These are phyloP conservation scores for Drosophila littoralis DNA, from an alignment of 1,140 invertebrate genomes.

Conservation along the genomic window DNA sequence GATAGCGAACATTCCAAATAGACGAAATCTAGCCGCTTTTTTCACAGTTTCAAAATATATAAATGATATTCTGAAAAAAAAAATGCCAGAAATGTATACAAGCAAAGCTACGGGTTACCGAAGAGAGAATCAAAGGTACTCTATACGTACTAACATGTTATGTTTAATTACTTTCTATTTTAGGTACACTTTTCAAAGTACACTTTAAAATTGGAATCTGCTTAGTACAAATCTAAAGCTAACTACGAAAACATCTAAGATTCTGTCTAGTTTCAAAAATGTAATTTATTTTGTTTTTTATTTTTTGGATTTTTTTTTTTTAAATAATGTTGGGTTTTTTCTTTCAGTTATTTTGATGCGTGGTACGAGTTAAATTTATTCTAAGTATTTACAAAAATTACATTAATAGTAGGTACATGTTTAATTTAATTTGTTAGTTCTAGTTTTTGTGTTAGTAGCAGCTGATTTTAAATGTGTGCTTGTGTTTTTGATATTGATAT, in stretches of 20 bases:
- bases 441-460: constrained; percentile 55
- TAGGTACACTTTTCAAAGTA: not conserved
- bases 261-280: constrained; percentile 12
- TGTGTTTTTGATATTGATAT: constrained; percentile 30
- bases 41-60: not conserved
- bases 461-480: constrained; percentile 63
- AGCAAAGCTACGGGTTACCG: constrained; percentile 15
- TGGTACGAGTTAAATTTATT: constrained; percentile 40
- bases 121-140: not conserved
- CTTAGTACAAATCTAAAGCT: constrained; percentile 1
- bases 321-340: constrained; percentile 13
- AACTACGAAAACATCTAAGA: constrained; percentile 7
- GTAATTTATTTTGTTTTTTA: not conserved
- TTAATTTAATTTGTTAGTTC: constrained; percentile 54
- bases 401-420: constrained; percentile 42
- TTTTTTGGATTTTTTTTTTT: not conserved
- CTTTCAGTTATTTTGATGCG: constrained; percentile 20
- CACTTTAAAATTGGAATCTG: constrained; percentile 2
- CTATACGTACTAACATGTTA: not conserved
- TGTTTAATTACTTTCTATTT: constrained; percentile 2
- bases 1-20: not conserved
- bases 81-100: constrained; percentile 2
- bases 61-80: not conserved
- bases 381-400: constrained; percentile 75
- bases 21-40: not conserved